Percentiles rank a stretch among this genome's conserved stretches.
Evolutionary conservation across 1,140 invertebrate genomes (phyloP).

Genomic region (Phymastichus coffea): DNA sequence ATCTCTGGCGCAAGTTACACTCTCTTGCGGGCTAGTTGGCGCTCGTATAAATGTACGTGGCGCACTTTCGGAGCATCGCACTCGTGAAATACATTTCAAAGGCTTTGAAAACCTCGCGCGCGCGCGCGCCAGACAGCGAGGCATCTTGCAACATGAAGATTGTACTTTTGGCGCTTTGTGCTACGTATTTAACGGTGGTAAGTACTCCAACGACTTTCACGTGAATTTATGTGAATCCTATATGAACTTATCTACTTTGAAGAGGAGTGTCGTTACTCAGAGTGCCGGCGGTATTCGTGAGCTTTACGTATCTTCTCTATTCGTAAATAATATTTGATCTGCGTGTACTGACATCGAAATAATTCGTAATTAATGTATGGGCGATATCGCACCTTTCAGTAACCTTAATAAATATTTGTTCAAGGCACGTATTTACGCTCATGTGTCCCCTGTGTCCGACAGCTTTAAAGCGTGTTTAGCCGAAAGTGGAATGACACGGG

Average conservation of each 20-base stretch:
- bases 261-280: no score
- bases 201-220: not conserved
- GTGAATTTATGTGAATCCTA: no score
- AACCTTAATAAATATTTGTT: no score
- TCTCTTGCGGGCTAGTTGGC: not conserved
- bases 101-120: no score
- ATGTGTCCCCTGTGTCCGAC: conserved; percentile 19
- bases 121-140: no score
- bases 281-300: no score
- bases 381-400: no score
- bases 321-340: not conserved
- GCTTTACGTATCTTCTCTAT: no score
- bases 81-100: not conserved
- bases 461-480: conserved; percentile 18
- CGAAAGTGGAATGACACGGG: conserved; percentile 13
- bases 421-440: no score
- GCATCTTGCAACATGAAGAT: not conserved
- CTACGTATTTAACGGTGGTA: not conserved
- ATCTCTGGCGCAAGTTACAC: not conserved
- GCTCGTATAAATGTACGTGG: conserved; percentile 1
- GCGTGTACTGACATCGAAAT: not conserved
- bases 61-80: not conserved
- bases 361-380: not conserved
- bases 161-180: not conserved
- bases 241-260: no score